Percentiles rank a stretch among this genome's conserved stretches.
Conservation (phyloP, 2,113 vertebrate species). For the Hippocampus mohnikei region DNA sequence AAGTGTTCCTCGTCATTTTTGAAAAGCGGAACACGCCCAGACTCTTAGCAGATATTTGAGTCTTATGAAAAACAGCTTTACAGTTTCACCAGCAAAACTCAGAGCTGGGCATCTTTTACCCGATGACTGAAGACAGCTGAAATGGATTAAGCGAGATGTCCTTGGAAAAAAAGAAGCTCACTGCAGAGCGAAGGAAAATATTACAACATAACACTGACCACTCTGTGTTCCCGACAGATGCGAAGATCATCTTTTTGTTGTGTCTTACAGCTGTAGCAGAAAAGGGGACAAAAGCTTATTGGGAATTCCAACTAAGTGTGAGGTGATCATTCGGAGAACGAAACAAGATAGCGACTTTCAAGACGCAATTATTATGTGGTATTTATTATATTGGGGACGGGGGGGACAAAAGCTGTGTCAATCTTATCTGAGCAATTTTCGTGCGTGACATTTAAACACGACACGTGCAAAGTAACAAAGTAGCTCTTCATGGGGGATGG, state of each 20-base stretch:
- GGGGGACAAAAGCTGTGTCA: no score
- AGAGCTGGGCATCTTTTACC: conserved; percentile 65
- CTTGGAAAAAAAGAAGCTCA: conserved; percentile 71
- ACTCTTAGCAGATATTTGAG: conserved; percentile 74
- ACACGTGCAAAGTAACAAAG: no score
- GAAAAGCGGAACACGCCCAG: conserved; percentile 63
- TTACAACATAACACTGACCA: conserved; percentile 70
- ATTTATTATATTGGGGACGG: no score
- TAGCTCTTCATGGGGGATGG: no score
- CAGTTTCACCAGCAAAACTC: conserved; percentile 56
- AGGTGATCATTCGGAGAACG: neutral
- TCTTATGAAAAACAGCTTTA: conserved; percentile 73
- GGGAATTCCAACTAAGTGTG: neutral
- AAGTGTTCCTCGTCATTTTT: conserved; percentile 75
- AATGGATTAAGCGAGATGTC: conserved; percentile 73
- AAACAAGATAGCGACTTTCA: neutral
- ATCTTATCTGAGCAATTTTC: no score
- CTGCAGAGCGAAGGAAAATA: conserved; percentile 68
- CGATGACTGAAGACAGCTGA: conserved; percentile 74
- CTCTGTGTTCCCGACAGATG: conserved; percentile 64
- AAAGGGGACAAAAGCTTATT: neutral
- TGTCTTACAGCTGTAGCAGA: conserved; percentile 25
- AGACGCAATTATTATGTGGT: no score
- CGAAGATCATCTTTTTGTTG: conserved; percentile 32
- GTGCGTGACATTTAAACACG: no score